Conservation (phyloP, 1,140 invertebrate genomes). For the Euura saliciscinereae region DNA sequence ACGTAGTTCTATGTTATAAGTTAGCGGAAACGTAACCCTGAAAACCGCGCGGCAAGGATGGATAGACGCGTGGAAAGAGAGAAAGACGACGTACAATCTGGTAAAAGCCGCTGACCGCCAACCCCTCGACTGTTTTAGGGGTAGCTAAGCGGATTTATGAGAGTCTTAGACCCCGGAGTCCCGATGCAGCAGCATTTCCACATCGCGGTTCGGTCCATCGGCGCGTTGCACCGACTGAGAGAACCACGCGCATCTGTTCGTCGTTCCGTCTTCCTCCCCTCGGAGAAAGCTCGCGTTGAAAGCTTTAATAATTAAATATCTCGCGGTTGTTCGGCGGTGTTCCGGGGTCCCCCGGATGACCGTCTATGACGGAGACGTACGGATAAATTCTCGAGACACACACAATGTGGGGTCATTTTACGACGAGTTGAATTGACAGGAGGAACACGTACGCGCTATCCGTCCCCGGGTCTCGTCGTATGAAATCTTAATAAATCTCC, state of each 20-base stretch:
- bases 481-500: slow-evolving; percentile 2
- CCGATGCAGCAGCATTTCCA: not conserved
- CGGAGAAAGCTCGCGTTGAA: too few relatives aligned
- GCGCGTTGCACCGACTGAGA: not conserved
- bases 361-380: too few relatives aligned
- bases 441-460: not conserved
- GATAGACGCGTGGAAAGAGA: slow-evolving; percentile 15
- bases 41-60: slow-evolving; percentile 10
- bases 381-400: too few relatives aligned
- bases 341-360: too few relatives aligned
- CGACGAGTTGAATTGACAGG: not conserved
- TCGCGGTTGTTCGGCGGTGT: too few relatives aligned
- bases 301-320: too few relatives aligned
- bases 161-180: slow-evolving; percentile 46
- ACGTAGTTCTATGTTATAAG: not conserved
- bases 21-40: not conserved
- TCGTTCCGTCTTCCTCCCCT: too few relatives aligned
- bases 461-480: not conserved
- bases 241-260: too few relatives aligned
- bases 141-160: slow-evolving; percentile 48
- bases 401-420: too few relatives aligned
- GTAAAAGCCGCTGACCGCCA: slow-evolving; percentile 46
- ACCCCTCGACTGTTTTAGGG: slow-evolving; percentile 36
- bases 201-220: not conserved
- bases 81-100: slow-evolving; percentile 44